These are phyloP conservation scores for Neodon shergylaensis DNA, from an alignment of 2,113 vertebrate species.

Conservation along the genomic window DNA sequence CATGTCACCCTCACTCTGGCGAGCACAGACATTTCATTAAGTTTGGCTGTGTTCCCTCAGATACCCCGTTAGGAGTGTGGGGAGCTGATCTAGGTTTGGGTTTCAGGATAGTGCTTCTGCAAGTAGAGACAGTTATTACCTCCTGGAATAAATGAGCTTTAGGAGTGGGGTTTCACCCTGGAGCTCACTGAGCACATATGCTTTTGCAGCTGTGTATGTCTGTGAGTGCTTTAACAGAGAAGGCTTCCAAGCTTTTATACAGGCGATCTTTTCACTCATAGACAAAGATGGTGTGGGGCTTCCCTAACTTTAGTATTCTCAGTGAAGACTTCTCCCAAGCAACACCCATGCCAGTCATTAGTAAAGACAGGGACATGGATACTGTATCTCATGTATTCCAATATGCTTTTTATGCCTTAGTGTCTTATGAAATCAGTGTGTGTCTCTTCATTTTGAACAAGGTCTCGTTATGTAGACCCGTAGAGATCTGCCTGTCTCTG, in stretches of 20 bases:
- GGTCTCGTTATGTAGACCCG: background rate
- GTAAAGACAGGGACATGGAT: background rate
- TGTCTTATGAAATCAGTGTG: background rate
- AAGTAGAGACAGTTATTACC: background rate
- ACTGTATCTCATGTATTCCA: background rate
- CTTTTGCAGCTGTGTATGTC: background rate
- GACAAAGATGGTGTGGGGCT: background rate
- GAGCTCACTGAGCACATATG: background rate
- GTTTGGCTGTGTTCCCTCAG: background rate
- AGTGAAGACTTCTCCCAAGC: background rate
- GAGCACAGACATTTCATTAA: background rate
- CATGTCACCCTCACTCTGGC: background rate
- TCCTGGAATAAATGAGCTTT: background rate
- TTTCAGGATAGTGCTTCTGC: background rate
- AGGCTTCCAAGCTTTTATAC: background rate
- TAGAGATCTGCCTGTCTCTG: background rate
- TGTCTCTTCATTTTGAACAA: background rate
- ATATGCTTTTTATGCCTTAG: background rate
- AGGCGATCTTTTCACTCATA: background rate
- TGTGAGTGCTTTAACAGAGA: conserved; percentile 2
- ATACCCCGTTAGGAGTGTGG: background rate
- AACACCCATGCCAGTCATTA: background rate
- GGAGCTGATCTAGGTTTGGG: background rate
- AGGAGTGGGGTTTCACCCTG: background rate
- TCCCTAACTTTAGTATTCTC: background rate